phyloP scores from a whole-genome alignment of 2,797 vertebrate genomes.

The Dendrocincla fuliginosa region DNA sequence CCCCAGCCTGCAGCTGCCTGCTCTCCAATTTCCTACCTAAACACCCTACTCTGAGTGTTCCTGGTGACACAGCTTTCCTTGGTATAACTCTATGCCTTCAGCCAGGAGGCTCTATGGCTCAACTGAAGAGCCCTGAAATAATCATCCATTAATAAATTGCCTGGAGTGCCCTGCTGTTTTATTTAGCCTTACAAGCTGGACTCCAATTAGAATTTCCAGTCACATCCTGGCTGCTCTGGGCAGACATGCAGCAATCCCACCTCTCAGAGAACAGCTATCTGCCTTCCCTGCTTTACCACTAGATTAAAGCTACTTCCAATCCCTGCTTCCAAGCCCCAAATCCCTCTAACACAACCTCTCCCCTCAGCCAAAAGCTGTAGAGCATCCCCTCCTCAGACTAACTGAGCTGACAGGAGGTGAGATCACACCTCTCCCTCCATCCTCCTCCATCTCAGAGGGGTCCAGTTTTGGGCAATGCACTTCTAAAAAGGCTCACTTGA shows the following conservation, averaged over 20 bases:
- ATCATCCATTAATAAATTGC: slow-evolving; percentile 23
- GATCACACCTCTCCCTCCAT: background rate
- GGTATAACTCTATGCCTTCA: background rate
- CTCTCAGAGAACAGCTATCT: background rate
- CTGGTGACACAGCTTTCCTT: background rate
- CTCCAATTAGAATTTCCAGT: background rate
- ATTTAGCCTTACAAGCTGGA: background rate
- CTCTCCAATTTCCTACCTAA: background rate
- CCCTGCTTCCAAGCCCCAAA: background rate
- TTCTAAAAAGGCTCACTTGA: background rate
- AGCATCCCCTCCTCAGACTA: background rate
- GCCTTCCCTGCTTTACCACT: background rate
- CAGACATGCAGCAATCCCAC: background rate
- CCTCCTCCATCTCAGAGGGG: background rate
- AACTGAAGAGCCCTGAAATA: background rate
- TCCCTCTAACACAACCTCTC: background rate
- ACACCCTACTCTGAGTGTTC: background rate
- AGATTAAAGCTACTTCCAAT: background rate
- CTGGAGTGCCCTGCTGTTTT: slow-evolving; percentile 22
- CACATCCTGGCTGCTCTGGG: background rate
- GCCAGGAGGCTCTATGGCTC: background rate
- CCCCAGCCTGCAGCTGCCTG: fast-evolving
- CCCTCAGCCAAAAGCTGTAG: background rate
- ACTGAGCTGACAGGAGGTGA: background rate
- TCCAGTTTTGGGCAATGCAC: background rate